Evolutionary conservation across 2,888 invertebrate genomes (phyloP).

Genomic region (Ennomos fuscantarius): DNA sequence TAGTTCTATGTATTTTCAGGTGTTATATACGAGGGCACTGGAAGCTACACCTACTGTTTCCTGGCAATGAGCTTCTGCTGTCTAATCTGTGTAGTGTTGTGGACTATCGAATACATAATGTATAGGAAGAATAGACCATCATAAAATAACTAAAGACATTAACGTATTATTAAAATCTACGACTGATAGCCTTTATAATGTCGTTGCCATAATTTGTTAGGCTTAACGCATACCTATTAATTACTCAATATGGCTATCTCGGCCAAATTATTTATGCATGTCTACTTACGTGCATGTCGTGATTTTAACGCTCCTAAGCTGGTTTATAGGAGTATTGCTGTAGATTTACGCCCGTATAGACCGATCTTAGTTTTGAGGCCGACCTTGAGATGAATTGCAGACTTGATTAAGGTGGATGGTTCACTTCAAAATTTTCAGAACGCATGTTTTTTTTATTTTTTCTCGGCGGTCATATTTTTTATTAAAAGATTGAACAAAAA

Average conservation of each 20-base stretch:
- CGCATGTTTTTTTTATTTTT: no score
- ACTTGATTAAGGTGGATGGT: no score
- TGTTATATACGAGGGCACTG: constrained; percentile 79
- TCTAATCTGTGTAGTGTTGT: constrained; percentile 87
- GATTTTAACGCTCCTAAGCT: no score
- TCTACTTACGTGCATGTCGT: no score
- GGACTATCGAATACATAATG: constrained; percentile 85
- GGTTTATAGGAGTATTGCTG: no score
- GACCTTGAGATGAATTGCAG: no score
- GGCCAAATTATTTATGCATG: not conserved
- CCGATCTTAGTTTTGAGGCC: no score
- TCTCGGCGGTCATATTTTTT: no score
- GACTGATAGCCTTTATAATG: constrained; percentile 21
- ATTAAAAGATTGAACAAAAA: no score
- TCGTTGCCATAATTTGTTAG: constrained; percentile 20
- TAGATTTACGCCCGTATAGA: no score
- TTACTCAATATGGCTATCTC: no score
- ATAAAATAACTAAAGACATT: constrained; percentile 22
- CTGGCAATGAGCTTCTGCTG: constrained; percentile 88
- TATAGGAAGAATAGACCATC: constrained; percentile 50
- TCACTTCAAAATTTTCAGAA: no score
- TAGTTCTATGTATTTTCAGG: constrained; percentile 51
- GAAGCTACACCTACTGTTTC: constrained; percentile 88
- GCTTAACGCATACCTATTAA: not conserved
- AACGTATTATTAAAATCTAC: constrained; percentile 22